Base-by-base conservation (phyloP, 1,140 invertebrate genomes). In the Pygmarrhopalites habei region DNA sequence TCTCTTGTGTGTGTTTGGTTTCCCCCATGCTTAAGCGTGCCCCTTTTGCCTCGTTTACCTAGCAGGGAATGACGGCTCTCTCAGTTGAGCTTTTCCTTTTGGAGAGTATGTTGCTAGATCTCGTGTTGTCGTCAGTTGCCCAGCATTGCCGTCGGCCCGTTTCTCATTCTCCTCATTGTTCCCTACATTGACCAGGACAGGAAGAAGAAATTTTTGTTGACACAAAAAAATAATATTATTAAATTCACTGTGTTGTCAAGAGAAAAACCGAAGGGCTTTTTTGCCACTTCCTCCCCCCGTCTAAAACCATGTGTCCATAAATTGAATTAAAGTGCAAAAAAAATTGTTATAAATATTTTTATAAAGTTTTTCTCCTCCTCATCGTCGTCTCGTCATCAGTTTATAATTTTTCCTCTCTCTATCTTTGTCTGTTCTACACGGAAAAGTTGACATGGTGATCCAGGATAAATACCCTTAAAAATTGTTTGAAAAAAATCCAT, bases 21-120 rank as follows among this genome's bases (percentile, higher is more conserved):
- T 46, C 19, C 44, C 44, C 44, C 44, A 46, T 5, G 10, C 15
- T 10, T 10, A 46, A 17, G 21, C 21, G 7, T 46, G 44, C n/a
- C 44, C 44, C 49, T 52, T 41, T n/a, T 29, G 23, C 28, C 25
- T 52, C 49, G 49, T 26, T 52, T 52, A 52, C 49, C 49, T 52
- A 52, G 49, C 49, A 41, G 25, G 35, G 53, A 56, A 56, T 29
- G 3, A 56, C 17, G 3, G 39, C 2, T 2, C 28, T 56, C 23
- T 56, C 53, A 56, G 53, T 56, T 56, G 29, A n/a, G 53, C 53
- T 56, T 56, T 56, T 56, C 53, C 53, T 2, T 10, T 30, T 4
- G 23, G 53, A 4, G 35, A 35, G 53, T 56, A 26, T 56, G 49
- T 52, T 21, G 28, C 3, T 35, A 7, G 32, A 35, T 26, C n/a